Base-by-base conservation (phyloP, 2,797 vertebrate species). In the Arrhamphus sclerolepis region DNA sequence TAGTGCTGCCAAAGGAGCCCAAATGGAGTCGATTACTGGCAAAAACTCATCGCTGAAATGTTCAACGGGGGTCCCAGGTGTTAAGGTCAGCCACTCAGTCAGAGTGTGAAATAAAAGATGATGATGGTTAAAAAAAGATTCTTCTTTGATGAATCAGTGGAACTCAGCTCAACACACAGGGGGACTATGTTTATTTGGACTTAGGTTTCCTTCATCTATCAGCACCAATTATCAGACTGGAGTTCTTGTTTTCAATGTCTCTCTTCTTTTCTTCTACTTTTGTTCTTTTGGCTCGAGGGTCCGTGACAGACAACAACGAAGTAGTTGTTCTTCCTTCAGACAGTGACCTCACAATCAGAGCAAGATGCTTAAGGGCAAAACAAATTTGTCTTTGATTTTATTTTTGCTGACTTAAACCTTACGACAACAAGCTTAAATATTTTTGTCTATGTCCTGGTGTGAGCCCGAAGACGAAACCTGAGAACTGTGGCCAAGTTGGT, bases 1-100 rank as follows among this genome's bases (percentile, higher is more conserved):
- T 88, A 84, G 88, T 80, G 89, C 78, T 88, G 55, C 92, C 83
- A 82, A 88, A 86, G 89, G 88, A 91, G 87, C 75, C 89, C 89
- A 80, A 91, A 85, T 81, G 88, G 83, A 89, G 87, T 87, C 82
- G 50, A 90, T 69, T 86, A 84, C 82, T 78, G 72, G 87, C 76
- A 82, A 40, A 90, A 91, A 78, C 50, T 83, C 57, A 53, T 46
- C 77, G 74, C 70, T 67, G 73, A 75, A 62, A 49, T 38, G 75
- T 74, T 66, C 62, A 21, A 51, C 11, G 54, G 85, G 78, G 65
- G 66, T 43, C 52, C 1, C 20, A 66, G 70, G 80, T 58, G 81
- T 71, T 62, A 44, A 58, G 29, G 62, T 53, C 55, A 28, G n/a
- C 46, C 24, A 26, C 48, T 77, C 49, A 62, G 40, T 66, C 57